Percentiles rank a stretch among this genome's conserved stretches.
Conservation (phyloP, 2,888 invertebrate genomes). For the Polia nebulosa region DNA sequence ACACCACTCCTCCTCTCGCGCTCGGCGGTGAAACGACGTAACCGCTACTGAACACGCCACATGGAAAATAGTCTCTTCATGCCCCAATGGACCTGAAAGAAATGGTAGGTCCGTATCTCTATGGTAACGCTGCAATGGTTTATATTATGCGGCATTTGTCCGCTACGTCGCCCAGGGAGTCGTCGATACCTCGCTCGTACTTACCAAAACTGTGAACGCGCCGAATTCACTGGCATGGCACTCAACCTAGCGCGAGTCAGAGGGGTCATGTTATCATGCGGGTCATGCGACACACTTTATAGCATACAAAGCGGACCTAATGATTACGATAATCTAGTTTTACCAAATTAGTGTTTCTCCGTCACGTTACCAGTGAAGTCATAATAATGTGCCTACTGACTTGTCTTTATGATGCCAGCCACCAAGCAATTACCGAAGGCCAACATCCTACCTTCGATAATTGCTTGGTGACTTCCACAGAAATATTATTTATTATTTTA, state of each 20-base stretch:
- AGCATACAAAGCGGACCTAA: constrained; percentile 36
- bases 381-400: constrained; percentile 6
- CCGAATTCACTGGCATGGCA: constrained; percentile 28
- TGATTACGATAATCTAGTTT: constrained; percentile 33
- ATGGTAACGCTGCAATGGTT: constrained; percentile 65
- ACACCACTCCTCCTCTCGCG: constrained; percentile 57
- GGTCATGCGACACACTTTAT: constrained; percentile 51
- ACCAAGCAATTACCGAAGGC: too few species aligned
- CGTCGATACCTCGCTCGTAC: constrained; percentile 44
- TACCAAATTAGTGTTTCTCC: constrained; percentile 23
- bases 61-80: constrained; percentile 60
- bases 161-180: constrained; percentile 35
- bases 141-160: constrained; percentile 63
- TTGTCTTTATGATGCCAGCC: neutral
- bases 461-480: neutral
- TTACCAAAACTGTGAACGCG: constrained; percentile 34
- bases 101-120: constrained; percentile 61
- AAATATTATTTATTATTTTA: too few species aligned
- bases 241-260: constrained; percentile 12
- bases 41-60: constrained; percentile 59
- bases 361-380: constrained; percentile 13
- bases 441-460: too few species aligned
- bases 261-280: constrained; percentile 55
- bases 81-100: constrained; percentile 45
- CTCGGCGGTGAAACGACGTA: constrained; percentile 65